phyloP scores from a whole-genome alignment of 2,797 vertebrate genomes.

The Crenuchus spilurus region DNA sequence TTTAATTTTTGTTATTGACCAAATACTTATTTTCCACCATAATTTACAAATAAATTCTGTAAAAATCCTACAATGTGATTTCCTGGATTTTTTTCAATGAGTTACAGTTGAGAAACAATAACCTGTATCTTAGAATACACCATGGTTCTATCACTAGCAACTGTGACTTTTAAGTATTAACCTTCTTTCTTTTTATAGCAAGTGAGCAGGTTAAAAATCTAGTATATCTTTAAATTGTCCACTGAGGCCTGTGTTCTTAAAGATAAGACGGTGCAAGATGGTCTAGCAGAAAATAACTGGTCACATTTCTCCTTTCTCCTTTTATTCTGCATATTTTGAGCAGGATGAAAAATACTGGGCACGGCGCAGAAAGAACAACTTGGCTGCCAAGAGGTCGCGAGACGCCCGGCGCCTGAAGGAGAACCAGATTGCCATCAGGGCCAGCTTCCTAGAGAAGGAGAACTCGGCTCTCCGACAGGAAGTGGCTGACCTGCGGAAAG shows the following conservation, averaged over 20 bases:
- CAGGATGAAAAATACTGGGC: constrained; percentile 94
- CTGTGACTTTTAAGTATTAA: too few species aligned
- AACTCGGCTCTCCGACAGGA: constrained; percentile 87
- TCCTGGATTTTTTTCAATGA: too few species aligned
- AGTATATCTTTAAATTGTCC: background rate
- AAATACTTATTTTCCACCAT: too few species aligned
- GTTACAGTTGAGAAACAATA: too few species aligned
- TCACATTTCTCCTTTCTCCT: constrained; percentile 34
- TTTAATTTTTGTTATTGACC: too few species aligned
- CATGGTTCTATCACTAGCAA: too few species aligned
- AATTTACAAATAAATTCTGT: too few species aligned
- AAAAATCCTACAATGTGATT: too few species aligned
- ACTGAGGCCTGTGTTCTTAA: background rate
- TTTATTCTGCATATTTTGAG: constrained; percentile 72
- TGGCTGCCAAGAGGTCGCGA: constrained; percentile 88
- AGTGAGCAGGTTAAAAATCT: too few species aligned
- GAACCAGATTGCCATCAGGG: constrained; percentile 91
- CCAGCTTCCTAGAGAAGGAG: constrained; percentile 90
- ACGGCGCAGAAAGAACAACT: constrained; percentile 90
- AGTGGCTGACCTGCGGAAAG: constrained; percentile 86
- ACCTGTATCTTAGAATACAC: too few species aligned
- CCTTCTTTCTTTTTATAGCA: too few species aligned
- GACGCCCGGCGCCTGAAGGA: constrained; percentile 89
- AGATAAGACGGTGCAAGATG: background rate
- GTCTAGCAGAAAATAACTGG: constrained; percentile 38